phyloP scores from a whole-genome alignment of 2,888 invertebrate genomes.

The Melinaea menophilus region DNA sequence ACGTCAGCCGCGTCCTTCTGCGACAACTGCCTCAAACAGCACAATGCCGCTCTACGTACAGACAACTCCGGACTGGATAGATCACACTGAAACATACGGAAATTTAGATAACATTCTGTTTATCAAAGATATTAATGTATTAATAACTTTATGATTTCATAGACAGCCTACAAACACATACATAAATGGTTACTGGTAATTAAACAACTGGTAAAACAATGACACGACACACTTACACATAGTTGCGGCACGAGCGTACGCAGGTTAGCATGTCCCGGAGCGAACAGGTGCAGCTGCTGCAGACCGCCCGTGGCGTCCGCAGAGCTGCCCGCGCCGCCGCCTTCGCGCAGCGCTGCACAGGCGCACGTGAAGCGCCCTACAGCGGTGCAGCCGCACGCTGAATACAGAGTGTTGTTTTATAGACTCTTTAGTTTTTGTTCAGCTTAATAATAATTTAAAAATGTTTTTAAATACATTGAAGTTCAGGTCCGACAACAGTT shows the following conservation, averaged over 20 bases:
- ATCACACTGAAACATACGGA: conserved; percentile 79
- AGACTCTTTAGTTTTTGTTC: no score
- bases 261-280: conserved; percentile 95
- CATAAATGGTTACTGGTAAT: no score
- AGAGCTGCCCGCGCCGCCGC: conserved; percentile 93
- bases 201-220: no score
- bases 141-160: no score
- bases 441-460: no score
- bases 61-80: conserved; percentile 93
- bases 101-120: not conserved
- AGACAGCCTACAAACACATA: no score
- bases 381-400: conserved; percentile 52
- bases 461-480: conserved; percentile 84
- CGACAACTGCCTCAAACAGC: conserved; percentile 95
- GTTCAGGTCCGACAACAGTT: conserved; percentile 98
- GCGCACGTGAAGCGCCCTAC: conserved; percentile 89
- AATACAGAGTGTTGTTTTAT: not conserved
- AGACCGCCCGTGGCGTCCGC: conserved; percentile 97
- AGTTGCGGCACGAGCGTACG: conserved; percentile 94
- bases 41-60: conserved; percentile 94
- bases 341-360: conserved; percentile 94
- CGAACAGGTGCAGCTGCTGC: conserved; percentile 98
- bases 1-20: conserved; percentile 98
- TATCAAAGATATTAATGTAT: not conserved
- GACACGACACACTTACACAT: conserved; percentile 82